Percentiles rank a stretch among this genome's conserved stretches.
Conservation (phyloP, 1,140 invertebrate genomes). For the Caenorhabditis inopinata region DNA sequence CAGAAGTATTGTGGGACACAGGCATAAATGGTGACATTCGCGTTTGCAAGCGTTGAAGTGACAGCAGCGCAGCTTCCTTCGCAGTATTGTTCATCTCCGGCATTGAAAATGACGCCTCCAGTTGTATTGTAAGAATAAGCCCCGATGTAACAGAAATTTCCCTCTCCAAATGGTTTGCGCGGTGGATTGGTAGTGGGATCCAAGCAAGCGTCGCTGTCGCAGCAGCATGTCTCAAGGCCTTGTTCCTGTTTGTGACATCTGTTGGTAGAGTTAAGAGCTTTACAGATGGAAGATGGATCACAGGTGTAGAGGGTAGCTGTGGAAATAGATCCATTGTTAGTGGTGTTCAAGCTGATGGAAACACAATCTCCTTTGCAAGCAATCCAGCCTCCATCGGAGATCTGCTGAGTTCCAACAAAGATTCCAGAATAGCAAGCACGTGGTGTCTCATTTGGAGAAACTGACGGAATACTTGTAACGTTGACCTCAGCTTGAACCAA, state of each 20-base stretch:
- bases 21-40: constrained; percentile 25
- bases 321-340: not conserved
- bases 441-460: constrained; percentile 25
- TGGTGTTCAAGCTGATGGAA: constrained; percentile 26
- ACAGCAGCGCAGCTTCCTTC: constrained; percentile 36
- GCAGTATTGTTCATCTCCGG: constrained; percentile 32
- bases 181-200: constrained; percentile 40
- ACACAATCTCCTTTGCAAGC: constrained; percentile 40
- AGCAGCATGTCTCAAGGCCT: constrained; percentile 34
- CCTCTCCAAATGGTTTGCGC: constrained; percentile 9
- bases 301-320: constrained; percentile 41
- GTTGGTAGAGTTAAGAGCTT: constrained; percentile 27
- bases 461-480: constrained; percentile 1
- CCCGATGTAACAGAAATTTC: constrained; percentile 13
- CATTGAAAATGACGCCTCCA: not conserved
- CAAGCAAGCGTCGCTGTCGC: constrained; percentile 33
- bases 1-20: constrained; percentile 39
- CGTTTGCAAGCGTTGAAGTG: not conserved
- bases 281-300: constrained; percentile 43
- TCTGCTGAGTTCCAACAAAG: not conserved
- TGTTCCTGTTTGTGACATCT: constrained; percentile 37
- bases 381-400: constrained; percentile 14
- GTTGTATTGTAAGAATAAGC: not conserved
- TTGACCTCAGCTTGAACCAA: not conserved
- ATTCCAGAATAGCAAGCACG: constrained; percentile 42